Conservation (phyloP, 1,140 invertebrate genomes). For the Bombus soroeensis region DNA sequence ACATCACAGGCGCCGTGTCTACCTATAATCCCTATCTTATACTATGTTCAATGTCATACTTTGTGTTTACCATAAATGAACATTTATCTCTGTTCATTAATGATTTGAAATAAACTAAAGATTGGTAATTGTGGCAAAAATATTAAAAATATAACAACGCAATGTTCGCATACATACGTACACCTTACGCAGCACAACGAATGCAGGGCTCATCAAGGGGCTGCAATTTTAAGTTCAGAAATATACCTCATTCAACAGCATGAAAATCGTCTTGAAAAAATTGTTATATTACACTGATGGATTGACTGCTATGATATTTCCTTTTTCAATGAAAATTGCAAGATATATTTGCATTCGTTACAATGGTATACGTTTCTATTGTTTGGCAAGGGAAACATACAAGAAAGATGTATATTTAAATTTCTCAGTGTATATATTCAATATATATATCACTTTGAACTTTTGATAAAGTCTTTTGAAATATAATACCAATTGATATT, state of each 20-base stretch:
- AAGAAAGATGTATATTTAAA: constrained; percentile 21
- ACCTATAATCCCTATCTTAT: constrained; percentile 78
- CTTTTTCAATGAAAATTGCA: constrained; percentile 33
- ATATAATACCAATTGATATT: constrained; percentile 34
- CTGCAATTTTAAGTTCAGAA: constrained; percentile 65
- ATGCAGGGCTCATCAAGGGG: constrained; percentile 73
- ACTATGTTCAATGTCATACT: constrained; percentile 68
- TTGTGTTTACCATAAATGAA: constrained; percentile 68
- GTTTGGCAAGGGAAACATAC: constrained; percentile 50
- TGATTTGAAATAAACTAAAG: constrained; percentile 66
- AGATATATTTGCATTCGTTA: constrained; percentile 21
- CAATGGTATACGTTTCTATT: constrained; percentile 38
- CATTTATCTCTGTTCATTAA: constrained; percentile 66
- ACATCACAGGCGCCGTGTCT: constrained; percentile 79
- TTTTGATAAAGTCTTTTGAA: constrained; percentile 20
- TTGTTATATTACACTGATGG: constrained; percentile 43
- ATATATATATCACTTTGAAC: constrained; percentile 38
- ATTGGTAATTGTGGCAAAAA: constrained; percentile 66
- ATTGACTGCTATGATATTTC: constrained; percentile 46
- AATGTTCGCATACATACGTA: constrained; percentile 71
- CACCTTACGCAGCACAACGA: constrained; percentile 63
- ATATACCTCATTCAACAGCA: constrained; percentile 70
- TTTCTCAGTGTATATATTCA: constrained; percentile 22
- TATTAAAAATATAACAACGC: constrained; percentile 74
- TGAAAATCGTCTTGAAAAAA: constrained; percentile 16